Evolutionary conservation across 37 sponge, comb jelly and placozoan species (phyloP), one percentile per base, ranked within the genome.

Genomic region (Spongia lamella): DNA sequence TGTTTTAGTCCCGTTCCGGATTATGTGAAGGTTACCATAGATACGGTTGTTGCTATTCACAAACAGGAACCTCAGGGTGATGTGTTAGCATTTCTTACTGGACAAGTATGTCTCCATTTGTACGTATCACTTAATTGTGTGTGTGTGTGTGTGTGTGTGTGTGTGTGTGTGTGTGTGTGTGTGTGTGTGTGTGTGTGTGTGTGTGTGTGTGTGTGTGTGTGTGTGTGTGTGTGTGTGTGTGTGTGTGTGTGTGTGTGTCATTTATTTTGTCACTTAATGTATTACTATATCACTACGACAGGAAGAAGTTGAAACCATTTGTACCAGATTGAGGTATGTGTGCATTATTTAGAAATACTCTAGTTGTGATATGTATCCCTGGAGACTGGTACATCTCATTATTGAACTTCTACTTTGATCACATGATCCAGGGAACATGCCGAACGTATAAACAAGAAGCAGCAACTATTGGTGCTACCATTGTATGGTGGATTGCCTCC

Each of bases 81-180:
- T 53, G 65, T 98, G 7, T 78, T 98, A 54, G 96, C 82, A 6
- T 98, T 98, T 66, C 89, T 98, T 35, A 94, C 99, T 16, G 96
- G 96, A n/a, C 96, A 92, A 66, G 61, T 73, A 26, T 4, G 40
- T 58, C 39, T 24, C n/a, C 19, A 57, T 15, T 19, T 53, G 32
- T 26, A 53, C 16, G n/a, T n/a, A n/a, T 3, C 6, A 3, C 25
- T 21, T 56, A 5, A 26, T 21, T 29, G 29, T 29, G 60, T 7
- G 13, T 22, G 60, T 58, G 60, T 11, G 13, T 58, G 47, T 43
- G 77, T 87, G 39, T 78, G 78, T 63, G 63, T 36, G 51, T 27
- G 59, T 22, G 82, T 84, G 51, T 58, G 60, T 27, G 69, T 79
- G 34, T 49, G 84, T 4, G 80, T 49, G 88, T 87, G 38, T 9